Base-by-base conservation (phyloP, 1,140 invertebrate species). In the Procambarus clarkii region DNA sequence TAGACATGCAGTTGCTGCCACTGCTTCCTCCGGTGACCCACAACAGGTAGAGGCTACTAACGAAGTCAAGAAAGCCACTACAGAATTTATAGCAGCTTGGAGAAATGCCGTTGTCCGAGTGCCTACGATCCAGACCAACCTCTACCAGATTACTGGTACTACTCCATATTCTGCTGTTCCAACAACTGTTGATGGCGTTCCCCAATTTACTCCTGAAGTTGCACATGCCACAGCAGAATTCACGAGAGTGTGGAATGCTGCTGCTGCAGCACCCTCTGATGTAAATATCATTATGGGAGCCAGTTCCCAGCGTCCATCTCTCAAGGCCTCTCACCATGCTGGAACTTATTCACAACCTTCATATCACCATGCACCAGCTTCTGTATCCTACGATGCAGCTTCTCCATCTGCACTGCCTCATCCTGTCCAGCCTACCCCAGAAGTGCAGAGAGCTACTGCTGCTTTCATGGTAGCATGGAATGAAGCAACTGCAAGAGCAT, bases 401-500 rank as follows among this genome's bases (percentile, higher is more conserved):
- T 58, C 76, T 34, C 76, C 78, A 2, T 64, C 60, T 13, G 82
- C 46, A 24, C 11, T 34, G 18, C 76, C 60, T 48, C 8, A 44
- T 15, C 76, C 86, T 69, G 86, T 88, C 18, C 15, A 50, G n/a
- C 86, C 86, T 3, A 88, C 86, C 18, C 76, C 58, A n/a, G 86
- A 88, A 21, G 86, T 88, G 34, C 50, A 88, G 86, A 80, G n/a
- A 45, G 86, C 86, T 64, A 88, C 86, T 64, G 86, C 86, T 64
- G 86, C 78, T 13, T 88, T 88, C 77, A 88, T 88, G 86, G 86
- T 77, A 46, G 86, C 86, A 60, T 88, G 86, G 86, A 88, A 88
- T 34, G 77, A 1, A 69, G 86, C 86, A n/a, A 60, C 86, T 80
- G 50, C 48, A 15, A 45, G 34, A 44, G 48, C 78, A 58, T 21